Conservation (phyloP, 1,140 invertebrate genomes). For the Nasonia giraulti region DNA sequence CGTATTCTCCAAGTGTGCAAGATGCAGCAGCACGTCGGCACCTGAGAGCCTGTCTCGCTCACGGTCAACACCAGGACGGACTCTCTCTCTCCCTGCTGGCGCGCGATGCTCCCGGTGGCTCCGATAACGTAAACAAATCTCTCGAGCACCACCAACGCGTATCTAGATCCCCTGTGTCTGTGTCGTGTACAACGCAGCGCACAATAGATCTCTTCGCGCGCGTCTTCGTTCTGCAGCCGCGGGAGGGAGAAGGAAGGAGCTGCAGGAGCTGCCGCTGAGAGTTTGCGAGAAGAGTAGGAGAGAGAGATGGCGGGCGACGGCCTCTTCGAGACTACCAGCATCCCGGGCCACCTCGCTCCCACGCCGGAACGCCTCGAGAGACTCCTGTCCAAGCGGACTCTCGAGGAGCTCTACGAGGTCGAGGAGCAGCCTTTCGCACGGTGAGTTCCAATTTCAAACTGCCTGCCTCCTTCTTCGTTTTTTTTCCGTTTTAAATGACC, state of each 20-base stretch:
- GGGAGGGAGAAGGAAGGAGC: background rate
- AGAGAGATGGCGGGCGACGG: constrained; percentile 69
- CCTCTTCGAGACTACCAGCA: constrained; percentile 71
- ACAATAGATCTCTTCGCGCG: background rate
- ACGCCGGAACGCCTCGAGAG: constrained; percentile 72
- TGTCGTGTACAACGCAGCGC: background rate
- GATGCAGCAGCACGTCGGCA: background rate
- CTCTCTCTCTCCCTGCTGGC: too few relatives aligned
- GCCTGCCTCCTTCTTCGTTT: too few relatives aligned
- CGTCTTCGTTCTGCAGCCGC: constrained; percentile 30
- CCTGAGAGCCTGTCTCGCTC: background rate
- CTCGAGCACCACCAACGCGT: too few relatives aligned
- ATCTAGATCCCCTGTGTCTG: too few relatives aligned
- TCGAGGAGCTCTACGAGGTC: constrained; percentile 74
- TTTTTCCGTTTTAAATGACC: background rate
- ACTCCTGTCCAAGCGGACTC: constrained; percentile 73
- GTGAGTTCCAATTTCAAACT: constrained; percentile 58
- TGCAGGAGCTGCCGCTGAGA: background rate
- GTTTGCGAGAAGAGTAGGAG: constrained; percentile 3
- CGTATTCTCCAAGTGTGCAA: background rate
- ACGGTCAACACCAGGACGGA: too few relatives aligned
- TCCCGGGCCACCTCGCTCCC: constrained; percentile 74
- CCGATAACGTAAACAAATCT: background rate
- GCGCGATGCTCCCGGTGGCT: background rate
- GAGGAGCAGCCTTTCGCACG: constrained; percentile 75